Evolutionary conservation across 2,113 vertebrate genomes (phyloP), one percentile per base, ranked within the genome.

Genomic region (Mixornis gularis): DNA sequence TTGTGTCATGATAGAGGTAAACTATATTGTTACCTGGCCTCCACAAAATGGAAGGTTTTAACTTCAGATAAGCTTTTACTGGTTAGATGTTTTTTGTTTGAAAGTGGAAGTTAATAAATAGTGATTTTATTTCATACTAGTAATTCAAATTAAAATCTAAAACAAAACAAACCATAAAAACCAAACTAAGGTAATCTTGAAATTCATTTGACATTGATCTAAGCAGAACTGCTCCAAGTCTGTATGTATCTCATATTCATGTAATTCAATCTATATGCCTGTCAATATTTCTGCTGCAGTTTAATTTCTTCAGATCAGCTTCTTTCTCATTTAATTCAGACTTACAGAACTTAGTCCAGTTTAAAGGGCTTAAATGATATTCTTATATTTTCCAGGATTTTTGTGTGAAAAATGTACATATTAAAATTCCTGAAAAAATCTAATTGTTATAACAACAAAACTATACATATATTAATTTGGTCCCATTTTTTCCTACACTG

Each of bases 221-320:
- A 84, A 77, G 66, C 78, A 92, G 55, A 92, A 85, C 34, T 83
- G 22, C 71, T 87, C 26, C 48, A 62, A 83, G 84, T 87, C 70
- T 92, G 34, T 74, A 58, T 76, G 29, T 96, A 74, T 86, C 76
- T 94, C 84, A 43, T 92, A 94, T 90, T 96, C 78, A 63, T 92
- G 74, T 86, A 94, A 94, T 93, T 96, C 92, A 94, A 94, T 95
- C 95, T 96, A 51, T 94, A 91, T 46, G 46, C 92, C 74, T 95
- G 95, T 97, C 94, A 95, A 93, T 96, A 96, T 94, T 95, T 94
- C 84, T 97, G 93, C 92, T 94, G 96, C 90, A 94, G 92, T 97
- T 93, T 92, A 94, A 96, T 94, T 84, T 93, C 69, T 90, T 91
- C 58, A 77, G 84, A 60, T 95, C 91, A 82, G 70, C 95, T 96